Conservation (phyloP, 2,888 invertebrate genomes). For the Atrina japonica region DNA sequence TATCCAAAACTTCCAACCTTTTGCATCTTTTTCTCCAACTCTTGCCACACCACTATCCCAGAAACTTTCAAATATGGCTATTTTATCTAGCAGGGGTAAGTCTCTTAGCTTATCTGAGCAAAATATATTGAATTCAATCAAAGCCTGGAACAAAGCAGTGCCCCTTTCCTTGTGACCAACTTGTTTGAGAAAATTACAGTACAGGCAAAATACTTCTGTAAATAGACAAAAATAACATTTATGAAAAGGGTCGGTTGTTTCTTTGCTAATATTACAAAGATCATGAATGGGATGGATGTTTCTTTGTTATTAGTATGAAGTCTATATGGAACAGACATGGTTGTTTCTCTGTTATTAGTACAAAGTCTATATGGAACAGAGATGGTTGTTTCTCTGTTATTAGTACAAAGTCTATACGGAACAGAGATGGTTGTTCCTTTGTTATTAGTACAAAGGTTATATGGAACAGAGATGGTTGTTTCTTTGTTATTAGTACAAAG, state of each 20-base stretch:
- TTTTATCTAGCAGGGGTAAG: constrained; percentile 62
- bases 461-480: too few species aligned
- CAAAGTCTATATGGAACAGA: too few species aligned
- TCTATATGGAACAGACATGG: too few species aligned
- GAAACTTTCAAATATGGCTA: constrained; percentile 79
- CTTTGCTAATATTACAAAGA: neutral
- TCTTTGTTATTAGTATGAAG: too few species aligned
- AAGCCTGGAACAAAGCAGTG: constrained; percentile 79
- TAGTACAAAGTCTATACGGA: too few species aligned
- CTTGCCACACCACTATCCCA: constrained; percentile 80
- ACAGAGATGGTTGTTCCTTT: too few species aligned
- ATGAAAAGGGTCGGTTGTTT: neutral
- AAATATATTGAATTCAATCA: constrained; percentile 81
- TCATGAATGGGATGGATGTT: too few species aligned
- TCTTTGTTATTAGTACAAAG: too few species aligned
- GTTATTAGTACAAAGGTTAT: too few species aligned
- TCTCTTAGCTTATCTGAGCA: constrained; percentile 66
- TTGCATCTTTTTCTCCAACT: constrained; percentile 78
- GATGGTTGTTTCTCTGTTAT: too few species aligned
- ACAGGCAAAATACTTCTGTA: constrained; percentile 77
- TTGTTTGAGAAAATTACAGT: constrained; percentile 77
- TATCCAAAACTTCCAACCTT: constrained; percentile 77
- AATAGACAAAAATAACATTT: constrained; percentile 29
- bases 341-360: too few species aligned
- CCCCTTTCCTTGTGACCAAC: constrained; percentile 81